Evolutionary conservation across 2,888 invertebrate species (phyloP), one percentile per base, ranked within the genome.

Genomic region (Synanthedon myopaeformis): DNA sequence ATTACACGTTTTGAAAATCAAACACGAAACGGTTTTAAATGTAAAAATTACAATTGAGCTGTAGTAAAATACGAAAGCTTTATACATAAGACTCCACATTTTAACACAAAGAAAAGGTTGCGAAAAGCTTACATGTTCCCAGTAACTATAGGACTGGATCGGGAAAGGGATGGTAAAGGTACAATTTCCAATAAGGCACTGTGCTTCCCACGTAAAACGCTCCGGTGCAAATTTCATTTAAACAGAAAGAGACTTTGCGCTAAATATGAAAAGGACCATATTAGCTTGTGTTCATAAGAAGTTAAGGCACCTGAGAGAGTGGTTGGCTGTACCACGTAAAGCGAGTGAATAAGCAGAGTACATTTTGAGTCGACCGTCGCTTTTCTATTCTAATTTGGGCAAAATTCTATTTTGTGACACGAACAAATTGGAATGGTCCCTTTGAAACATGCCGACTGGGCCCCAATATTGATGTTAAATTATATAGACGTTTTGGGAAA

Each of bases 111-210:
- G 68, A 66, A 70, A 72, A 66, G 71, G 76, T 69, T 69, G 65
- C 66, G 72, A 73, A 76, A 74, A 68, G 66, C 67, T 71, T 74
- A 72, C 65, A 69, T 63, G 64, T 70, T 65, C 48, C 17, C 52
- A 55, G 49, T 49, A 49, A 49, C 49, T 49, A 54, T 54, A 61
- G 67, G 65, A 64, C 64, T 67, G 69, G 69, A 70, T 72, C 69
- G 66, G 66, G 61, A 72, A 76, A 72, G 72, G 79, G 74, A 60
- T 73, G 79, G 78, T 74, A 69, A 72, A 79, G 76, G 79, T 77
- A 79, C 78, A 73, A 75, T 77, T 49, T 75, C 74, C 74, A 75
- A 80, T 78, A 80, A 76, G 79, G 72, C 71, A 45, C 45, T 13
- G 11, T 45, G 6, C 42, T 23, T 23, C 42, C 42, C 42, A 2